phyloP scores from a whole-genome alignment of 1,140 invertebrate genomes.

The Heliconius hewitsoni region DNA sequence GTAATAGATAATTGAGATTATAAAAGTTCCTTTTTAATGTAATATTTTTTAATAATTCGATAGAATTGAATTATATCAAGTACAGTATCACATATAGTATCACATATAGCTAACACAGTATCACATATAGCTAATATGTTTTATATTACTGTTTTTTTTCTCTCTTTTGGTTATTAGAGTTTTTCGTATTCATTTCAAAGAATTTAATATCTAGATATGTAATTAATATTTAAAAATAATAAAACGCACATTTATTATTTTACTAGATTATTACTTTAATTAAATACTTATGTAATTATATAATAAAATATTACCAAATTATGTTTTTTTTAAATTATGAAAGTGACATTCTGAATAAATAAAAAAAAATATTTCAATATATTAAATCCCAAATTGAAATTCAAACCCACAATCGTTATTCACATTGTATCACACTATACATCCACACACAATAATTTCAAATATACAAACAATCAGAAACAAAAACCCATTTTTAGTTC shows the following conservation, averaged over 20 bases:
- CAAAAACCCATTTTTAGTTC: not conserved
- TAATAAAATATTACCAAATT: not conserved
- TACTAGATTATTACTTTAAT: no score
- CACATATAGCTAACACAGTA: no score
- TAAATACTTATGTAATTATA: no score
- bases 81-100: not conserved
- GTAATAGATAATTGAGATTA: not conserved
- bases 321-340: not conserved
- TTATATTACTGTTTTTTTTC: not conserved
- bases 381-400: not conserved
- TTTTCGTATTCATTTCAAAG: not conserved
- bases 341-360: not conserved
- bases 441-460: not conserved
- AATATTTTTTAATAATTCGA: not conserved
- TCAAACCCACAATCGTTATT: not conserved
- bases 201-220: not conserved
- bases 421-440: not conserved
- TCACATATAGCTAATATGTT: not conserved
- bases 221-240: not conserved
- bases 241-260: not conserved
- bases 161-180: not conserved
- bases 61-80: not conserved
- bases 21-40: not conserved
- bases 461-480: not conserved
- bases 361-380: no score